Evolutionary conservation across 2,113 vertebrate genomes (phyloP).

Genomic region (Phasianus colchicus): DNA sequence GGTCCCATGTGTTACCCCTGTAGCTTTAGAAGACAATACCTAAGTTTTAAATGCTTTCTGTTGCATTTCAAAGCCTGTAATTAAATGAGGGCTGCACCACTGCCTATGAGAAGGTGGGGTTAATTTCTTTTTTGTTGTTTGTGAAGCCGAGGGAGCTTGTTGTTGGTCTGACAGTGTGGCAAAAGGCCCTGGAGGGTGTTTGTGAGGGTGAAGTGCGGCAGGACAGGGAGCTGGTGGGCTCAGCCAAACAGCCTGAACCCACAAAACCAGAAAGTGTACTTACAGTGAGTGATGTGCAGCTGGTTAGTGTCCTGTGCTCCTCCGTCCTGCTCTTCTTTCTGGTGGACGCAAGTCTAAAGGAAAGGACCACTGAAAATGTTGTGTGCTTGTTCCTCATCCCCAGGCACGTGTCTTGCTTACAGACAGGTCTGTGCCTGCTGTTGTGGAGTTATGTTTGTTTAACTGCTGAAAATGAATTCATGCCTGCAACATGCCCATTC

Average conservation of each 20-base stretch:
- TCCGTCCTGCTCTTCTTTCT: not conserved
- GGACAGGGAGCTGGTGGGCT: not conserved
- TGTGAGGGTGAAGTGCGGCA: not conserved
- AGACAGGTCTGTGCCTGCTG: not conserved
- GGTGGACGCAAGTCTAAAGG: not conserved
- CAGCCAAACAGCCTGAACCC: not conserved
- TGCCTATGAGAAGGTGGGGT: not conserved
- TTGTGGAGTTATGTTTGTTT: not conserved
- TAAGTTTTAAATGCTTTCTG: not conserved
- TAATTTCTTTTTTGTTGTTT: not conserved
- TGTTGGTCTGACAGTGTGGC: not conserved
- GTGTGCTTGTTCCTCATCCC: not conserved
- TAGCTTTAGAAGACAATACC: not conserved
- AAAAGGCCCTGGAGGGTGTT: not conserved
- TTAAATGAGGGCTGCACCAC: not conserved
- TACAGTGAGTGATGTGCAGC: not conserved
- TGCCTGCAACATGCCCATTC: accelerated
- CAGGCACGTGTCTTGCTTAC: accelerated
- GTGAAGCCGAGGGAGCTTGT: not conserved
- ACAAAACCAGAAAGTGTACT: accelerated
- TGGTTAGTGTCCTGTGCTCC: not conserved
- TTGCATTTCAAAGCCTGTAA: conserved; percentile 20
- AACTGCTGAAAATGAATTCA: not conserved
- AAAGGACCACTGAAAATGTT: not conserved
- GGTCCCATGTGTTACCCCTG: accelerated